A percentile compares a stretch with the other conserved stretches of the same genome.
Conservation (phyloP, 2,797 vertebrate species). For the Cephalopachus bancanus region DNA sequence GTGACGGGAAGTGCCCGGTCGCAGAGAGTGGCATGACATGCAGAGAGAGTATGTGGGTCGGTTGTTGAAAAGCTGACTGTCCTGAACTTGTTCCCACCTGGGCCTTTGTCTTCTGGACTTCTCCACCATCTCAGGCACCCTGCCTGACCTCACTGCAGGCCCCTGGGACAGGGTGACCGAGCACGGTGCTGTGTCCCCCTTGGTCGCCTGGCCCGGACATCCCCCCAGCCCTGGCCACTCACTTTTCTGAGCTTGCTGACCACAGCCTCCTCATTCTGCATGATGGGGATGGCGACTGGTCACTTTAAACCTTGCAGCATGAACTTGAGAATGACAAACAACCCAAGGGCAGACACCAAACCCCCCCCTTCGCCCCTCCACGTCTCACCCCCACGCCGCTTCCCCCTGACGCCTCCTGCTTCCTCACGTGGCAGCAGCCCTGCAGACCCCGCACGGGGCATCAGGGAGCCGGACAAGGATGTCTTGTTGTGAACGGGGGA, state of each 20-base stretch:
- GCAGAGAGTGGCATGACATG: not conserved
- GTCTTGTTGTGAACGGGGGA: constrained; percentile 20
- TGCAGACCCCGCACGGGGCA: not conserved
- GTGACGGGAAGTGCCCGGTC: not conserved
- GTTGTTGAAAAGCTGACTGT: not conserved
- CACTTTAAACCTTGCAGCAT: not conserved
- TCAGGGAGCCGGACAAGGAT: not conserved
- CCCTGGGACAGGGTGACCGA: not conserved
- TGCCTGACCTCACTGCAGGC: not conserved
- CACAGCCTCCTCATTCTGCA: not conserved
- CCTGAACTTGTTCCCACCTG: not conserved
- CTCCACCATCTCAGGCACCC: not conserved
- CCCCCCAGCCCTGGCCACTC: not conserved
- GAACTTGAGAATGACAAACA: constrained; percentile 20
- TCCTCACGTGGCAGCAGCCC: constrained; percentile 8
- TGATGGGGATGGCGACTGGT: not conserved
- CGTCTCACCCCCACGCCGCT: not conserved
- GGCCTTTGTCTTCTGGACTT: not conserved
- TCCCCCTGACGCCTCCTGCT: not conserved
- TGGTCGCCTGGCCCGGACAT: not conserved
- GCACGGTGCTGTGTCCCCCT: not conserved
- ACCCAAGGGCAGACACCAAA: not conserved
- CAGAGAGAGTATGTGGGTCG: not conserved
- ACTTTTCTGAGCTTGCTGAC: not conserved
- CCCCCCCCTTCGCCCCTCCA: too few species aligned